These are phyloP conservation scores for Metellina segmentata DNA, from an alignment of 2,888 invertebrate genomes.

Conservation along the genomic window DNA sequence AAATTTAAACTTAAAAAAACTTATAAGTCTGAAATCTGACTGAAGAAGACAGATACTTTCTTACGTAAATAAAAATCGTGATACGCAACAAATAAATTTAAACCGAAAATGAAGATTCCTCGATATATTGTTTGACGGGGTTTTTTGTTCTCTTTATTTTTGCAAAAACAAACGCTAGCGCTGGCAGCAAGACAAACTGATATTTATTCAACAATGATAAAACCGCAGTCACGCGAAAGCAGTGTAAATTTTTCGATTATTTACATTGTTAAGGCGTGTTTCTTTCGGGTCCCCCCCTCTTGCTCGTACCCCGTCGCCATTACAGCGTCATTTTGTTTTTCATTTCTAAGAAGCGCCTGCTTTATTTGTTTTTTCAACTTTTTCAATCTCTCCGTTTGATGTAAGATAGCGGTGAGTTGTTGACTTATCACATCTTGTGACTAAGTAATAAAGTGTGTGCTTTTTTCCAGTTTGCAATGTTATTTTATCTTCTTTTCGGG, in stretches of 20 bases:
- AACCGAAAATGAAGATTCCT: slow-evolving; percentile 42
- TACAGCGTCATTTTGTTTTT: slow-evolving; percentile 31
- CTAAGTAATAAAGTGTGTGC: slow-evolving; percentile 39
- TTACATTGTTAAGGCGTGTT: slow-evolving; percentile 67
- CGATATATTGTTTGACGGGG: slow-evolving; percentile 22
- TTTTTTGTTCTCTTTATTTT: not conserved
- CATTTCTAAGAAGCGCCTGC: not conserved
- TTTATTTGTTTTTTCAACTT: slow-evolving; percentile 27
- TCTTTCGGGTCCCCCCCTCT: slow-evolving; percentile 36
- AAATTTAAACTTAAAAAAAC: slow-evolving; percentile 18
- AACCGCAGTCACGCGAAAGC: slow-evolving; percentile 54
- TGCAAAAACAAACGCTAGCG: slow-evolving; percentile 5
- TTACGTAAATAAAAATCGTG: slow-evolving; percentile 49
- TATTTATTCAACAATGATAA: slow-evolving; percentile 69
- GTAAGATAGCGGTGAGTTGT: slow-evolving; percentile 29
- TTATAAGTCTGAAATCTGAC: slow-evolving; percentile 42
- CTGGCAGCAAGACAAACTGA: slow-evolving; percentile 42
- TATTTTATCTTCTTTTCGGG: slow-evolving; percentile 29
- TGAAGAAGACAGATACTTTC: slow-evolving; percentile 26
- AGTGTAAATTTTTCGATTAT: slow-evolving; percentile 67
- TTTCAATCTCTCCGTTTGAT: not conserved
- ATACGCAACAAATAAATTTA: slow-evolving; percentile 48
- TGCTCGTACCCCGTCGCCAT: slow-evolving; percentile 12
- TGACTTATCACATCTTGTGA: slow-evolving; percentile 54
- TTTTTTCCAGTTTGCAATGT: slow-evolving; percentile 48